Base-by-base conservation (phyloP, 2,888 invertebrate species). In the Ophion slaviceki region DNA sequence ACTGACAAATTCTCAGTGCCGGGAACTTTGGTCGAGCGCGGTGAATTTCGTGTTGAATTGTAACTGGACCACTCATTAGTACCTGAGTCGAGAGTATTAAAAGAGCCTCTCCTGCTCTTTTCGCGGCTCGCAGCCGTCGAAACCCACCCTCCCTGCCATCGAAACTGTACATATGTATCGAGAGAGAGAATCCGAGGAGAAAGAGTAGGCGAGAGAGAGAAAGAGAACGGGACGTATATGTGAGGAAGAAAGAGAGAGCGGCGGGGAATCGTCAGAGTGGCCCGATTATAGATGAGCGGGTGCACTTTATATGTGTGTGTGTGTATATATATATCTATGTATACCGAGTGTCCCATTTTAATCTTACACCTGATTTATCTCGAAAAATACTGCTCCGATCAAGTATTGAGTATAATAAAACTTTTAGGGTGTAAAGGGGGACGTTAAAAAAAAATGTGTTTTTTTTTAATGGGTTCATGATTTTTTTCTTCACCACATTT, bases 211-310 rank as follows among this genome's bases (percentile, higher is more conserved):
- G 47, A 70, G 1, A 47, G 28, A 77, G 32, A 67, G 57, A 40
- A 57, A 76, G 14, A 20, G 14, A 53, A 67, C 10, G 40, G 20
- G 24, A 11, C 67, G 40, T 6, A 2, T 11, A 40, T 40, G 40
- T 40, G 40, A 40, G 40, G 40, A 32, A 71, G 53, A 74, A 40
- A 40, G 28, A 8, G 77, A 24, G 24, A 77, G 28, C 40, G 61
- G 40, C 2, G 20, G 45, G 59, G 53, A 68, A 32, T 70, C 61
- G 17, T 62, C 70, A 24, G 71, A 79, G 62, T 64, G 62, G 62
- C 79, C 53, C 71, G 62, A 71, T 79, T 79, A 71, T 71, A 53
- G 62, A 79, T 53, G 70, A 70, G 36, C 62, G 47, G 47, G 36
- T 78, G 68, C 61, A 70, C 62, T 45, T 17, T 77, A 40, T 45